Evolutionary conservation across 1,140 invertebrate genomes (phyloP), one percentile per base, ranked within the genome.

Genomic region (Littorina saxatilis): DNA sequence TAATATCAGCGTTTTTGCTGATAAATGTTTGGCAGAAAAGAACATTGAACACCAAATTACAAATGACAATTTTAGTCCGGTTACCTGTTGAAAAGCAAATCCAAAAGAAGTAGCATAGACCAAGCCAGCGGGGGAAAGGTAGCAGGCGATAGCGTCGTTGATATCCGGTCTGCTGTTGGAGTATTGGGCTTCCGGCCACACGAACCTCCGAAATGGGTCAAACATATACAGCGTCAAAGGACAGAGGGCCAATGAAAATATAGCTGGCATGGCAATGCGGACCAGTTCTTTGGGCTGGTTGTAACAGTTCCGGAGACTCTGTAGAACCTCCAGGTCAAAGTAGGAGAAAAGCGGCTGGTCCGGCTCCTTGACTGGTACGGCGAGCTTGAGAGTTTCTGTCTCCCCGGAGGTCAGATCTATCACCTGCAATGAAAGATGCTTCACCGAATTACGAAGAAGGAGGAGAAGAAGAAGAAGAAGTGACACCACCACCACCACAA

Each of bases 101-200:
- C 86, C 88, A 77, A 88, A 89, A n/a, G 87, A 88, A 17, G 87
- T 88, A 9, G 87, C 88, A 72, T 88, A 89, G 4, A 89, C 88
- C 27, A 89, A 80, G 20, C 88, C 88, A 23, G 88, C 87, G 5
- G 88, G 88, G 2, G 86, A 82, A 15, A 89, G 84, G 78, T 88
- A 89, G 77, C 88, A 88, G 0, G 86, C 83, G 23, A 89, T 87
- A 74, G 88, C 88, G 58, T 89, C 88, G 72, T 87, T 89, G 47
- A 89, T 87, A 61, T 89, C 86, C 20, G 87, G 88, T 20, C 35
- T 58, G 7, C 5, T 47, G 7, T 17, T 17, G 7, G 43, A 9
- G 7, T 9, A 17, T 17, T 9, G 43, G 17, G 7, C 17, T 15
- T 32, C 52, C 17, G 82, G 77, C 87, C 87, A 88, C n/a, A 88